Base-by-base conservation (phyloP, 2,113 vertebrate species). In the Psittacara wagleri region DNA sequence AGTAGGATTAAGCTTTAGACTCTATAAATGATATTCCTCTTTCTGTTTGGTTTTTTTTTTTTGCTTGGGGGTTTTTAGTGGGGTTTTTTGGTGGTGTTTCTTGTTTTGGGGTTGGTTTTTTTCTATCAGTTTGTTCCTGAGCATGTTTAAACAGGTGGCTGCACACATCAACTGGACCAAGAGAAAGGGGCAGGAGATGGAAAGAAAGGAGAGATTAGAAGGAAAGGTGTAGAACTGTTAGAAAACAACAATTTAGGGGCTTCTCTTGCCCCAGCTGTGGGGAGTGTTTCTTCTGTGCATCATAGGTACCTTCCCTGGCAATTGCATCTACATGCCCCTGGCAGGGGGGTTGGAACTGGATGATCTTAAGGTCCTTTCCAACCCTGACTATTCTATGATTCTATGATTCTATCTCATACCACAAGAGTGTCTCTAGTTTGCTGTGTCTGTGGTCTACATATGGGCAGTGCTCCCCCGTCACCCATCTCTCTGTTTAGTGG, bases 71-170 rank as follows among this genome's bases (percentile, higher is more conserved):
- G 2, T 23, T n/a, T n/a, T 59, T 57, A 12, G 55, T 57, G 31
- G 55, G 33, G 11, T 9, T n/a, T n/a, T n/a, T 59, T 57, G 19
- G 55, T 57, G 31, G 31, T 6, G 12, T 31, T 55, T 55, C 11
- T n/a, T 35, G 22, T 6, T 59, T 59, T n/a, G 57, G 20, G 6
- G 5, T 13, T 28, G n/a, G 15, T 39, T 41, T 22, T n/a, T 8
- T 1, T 1, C 2, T 4, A 3, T 9, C 25, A 37, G 0, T 52
- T 55, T 6, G 9, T 64, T 85, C 39, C 27, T 63, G 31, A 29
- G 25, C 15, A 4, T 37, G 15, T 28, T 64, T 41, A 59, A 74
- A 66, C 2, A 16, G 17, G 20, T 46, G 46, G 19, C 75, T 94
- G 77, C 43, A 37, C 24, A 24, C 9, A 48, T 23, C 54, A 59